Evolutionary conservation across 1,140 invertebrate genomes (phyloP), one percentile per base, ranked within the genome.

Genomic region (Carcinoscorpius rotundicauda): DNA sequence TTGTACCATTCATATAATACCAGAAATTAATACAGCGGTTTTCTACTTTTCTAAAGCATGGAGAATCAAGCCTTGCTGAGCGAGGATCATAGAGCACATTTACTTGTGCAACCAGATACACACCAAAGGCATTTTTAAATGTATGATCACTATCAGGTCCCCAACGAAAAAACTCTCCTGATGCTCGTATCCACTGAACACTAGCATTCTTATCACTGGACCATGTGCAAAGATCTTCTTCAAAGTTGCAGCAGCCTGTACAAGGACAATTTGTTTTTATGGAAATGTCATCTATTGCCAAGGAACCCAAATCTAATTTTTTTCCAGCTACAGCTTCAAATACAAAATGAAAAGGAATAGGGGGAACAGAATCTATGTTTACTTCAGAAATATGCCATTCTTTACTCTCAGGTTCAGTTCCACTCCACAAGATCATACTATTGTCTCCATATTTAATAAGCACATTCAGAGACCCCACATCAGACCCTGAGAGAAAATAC

Each of bases 141-240:
- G 70, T 71, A 5, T 56, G 50, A 52, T 71, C 70, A 3, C 50
- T 56, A 11, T 29, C 53, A 11, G 68, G 68, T n/a, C 58, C 69
- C 5, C 56, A 51, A 29, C 60, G 57, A 4, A 58, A 61, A n/a
- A 63, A 51, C 62, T 66, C 65, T 5, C 69, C 66, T 49, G 62
- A 53, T 52, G 62, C 66, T 57, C 69, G 49, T 50, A 61, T 5
- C 65, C 65, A 69, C n/a, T 69, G 58, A 5, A 66, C 56, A 8
- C 64, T 51, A 51, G 59, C 50, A 9, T 55, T 52, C 0, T 63
- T 60, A 49, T 69, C 63, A 51, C 68, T 74, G 67, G 65, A 60
- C 75, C 75, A 77, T 4, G 66, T 61, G 64, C 76, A 77, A n/a
- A 73, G 60, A 66, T 71, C 72, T 10, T 70, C 62, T 63, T 77